Base-by-base conservation (phyloP, 1,140 invertebrate genomes). In the Drosophila bocqueti region DNA sequence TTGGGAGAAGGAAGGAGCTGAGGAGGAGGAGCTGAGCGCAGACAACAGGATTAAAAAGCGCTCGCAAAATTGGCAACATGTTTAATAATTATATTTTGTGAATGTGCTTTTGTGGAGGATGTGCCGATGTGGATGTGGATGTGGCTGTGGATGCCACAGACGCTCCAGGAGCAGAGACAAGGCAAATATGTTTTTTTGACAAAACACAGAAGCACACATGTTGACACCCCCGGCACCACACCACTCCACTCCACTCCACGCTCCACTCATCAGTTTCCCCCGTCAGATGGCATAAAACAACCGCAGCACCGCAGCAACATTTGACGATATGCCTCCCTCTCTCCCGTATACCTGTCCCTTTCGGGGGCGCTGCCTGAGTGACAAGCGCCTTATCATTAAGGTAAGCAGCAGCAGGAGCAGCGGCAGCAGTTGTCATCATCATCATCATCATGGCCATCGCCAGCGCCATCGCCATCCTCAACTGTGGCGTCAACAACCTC, bases 81-180 rank as follows among this genome's bases (percentile, higher is more conserved):
- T 89, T 89, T 90, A 89, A 89, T 89, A 89, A 89, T 89, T 89
- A 89, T 89, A 90, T 89, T 87, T 89, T 76, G 84, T 89, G 84
- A 89, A 90, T 87, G 63, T 84, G 81, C 85, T 85, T 79, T 84
- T 74, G 71, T 73, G 54, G 52, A 40, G 54, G 52, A 40, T 73
- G 55, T 73, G 65, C 43, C 65, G 65, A 67, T 40, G 67, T 6
- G 43, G 36, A 36, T 40, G 67, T 4, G 43, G 36, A 36, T 38
- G 34, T n/a, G 38, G 47, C 45, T 68, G 66, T 13, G 57, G 57
- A 66, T 73, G 52, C 61, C 59, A 78, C 64, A 68, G 45, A 55
- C 58, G 49, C 52, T 55, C 7, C 31, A 57, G 21, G 40, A 76
- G 52, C 55, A 79, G 71, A 90, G 78, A 90, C 85, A 90, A 85